A percentile compares a stretch with the other conserved stretches of the same genome.
phyloP scores from a whole-genome alignment of 2,113 vertebrate species.

The Mormoops blainvillei region DNA sequence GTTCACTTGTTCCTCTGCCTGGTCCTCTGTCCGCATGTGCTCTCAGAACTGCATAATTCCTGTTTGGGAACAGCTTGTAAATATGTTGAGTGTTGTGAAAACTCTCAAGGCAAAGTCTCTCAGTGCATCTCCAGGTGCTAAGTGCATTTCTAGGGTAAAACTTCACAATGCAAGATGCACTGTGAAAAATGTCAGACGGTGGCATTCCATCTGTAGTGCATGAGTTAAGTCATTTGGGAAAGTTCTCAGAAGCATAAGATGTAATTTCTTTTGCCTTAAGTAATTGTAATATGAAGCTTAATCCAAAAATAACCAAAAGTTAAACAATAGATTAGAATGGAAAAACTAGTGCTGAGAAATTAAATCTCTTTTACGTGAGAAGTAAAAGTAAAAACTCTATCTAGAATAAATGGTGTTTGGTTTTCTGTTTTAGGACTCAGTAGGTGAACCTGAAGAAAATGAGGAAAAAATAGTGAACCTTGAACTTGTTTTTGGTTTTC shows the following conservation, averaged over 20 bases:
- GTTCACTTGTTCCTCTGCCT: background rate
- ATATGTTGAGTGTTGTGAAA: background rate
- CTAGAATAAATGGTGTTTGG: background rate
- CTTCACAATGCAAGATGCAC: background rate
- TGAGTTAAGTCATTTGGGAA: background rate
- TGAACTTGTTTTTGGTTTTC: conserved; percentile 97
- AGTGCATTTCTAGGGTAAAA: background rate
- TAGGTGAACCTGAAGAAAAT: conserved; percentile 84
- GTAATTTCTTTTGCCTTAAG: background rate
- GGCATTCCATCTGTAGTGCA: background rate
- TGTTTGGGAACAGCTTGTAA: background rate
- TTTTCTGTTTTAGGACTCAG: conserved; percentile 83
- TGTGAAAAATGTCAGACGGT: background rate
- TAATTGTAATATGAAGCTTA: background rate
- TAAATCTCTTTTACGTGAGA: background rate
- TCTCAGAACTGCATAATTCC: background rate
- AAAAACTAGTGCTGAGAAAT: background rate
- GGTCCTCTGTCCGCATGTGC: background rate
- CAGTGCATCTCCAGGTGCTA: background rate
- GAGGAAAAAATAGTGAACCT: conserved; percentile 89
- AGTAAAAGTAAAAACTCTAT: background rate
- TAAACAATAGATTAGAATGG: background rate
- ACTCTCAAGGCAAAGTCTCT: background rate
- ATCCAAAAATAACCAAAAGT: background rate
- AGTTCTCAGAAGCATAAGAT: background rate